Percentiles rank a stretch among this genome's conserved stretches.
Conservation (phyloP, 2,888 invertebrate species). For the Deilephila porcellus region DNA sequence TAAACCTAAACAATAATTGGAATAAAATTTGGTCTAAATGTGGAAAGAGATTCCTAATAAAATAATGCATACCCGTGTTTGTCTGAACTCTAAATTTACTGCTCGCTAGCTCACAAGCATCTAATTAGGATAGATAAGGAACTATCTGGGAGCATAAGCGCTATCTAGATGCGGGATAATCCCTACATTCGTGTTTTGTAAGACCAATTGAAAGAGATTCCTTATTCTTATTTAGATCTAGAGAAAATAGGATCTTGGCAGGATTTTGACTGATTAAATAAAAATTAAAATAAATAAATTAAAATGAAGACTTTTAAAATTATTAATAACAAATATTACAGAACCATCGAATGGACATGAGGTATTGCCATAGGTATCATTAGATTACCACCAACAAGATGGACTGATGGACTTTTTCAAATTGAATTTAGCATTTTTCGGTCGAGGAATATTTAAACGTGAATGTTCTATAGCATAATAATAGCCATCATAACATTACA, state of each 20-base stretch:
- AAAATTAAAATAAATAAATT: background rate
- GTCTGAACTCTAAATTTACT: constrained; percentile 1
- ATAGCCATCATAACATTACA: no score
- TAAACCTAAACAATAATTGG: background rate
- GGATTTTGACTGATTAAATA: background rate
- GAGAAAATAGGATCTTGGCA: background rate
- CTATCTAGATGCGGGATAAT: constrained; percentile 1
- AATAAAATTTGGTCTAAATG: background rate
- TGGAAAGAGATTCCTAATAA: background rate
- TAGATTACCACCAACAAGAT: no score
- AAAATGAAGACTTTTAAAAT: background rate
- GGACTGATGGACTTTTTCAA: no score
- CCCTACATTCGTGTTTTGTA: constrained; percentile 3
- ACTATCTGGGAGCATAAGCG: constrained; percentile 2
- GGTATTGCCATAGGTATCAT: no score
- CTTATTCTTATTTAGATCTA: background rate
- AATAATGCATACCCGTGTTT: constrained; percentile 9
- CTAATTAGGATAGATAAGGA: constrained; percentile 18
- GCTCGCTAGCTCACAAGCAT: background rate
- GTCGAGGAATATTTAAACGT: no score
- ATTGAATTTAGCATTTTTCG: no score
- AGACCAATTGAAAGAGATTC: background rate
- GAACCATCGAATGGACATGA: no score
- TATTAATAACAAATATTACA: no score
- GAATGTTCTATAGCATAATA: no score